Evolutionary conservation across 2,888 invertebrate genomes (phyloP).

Genomic region (Thelaira solivaga): DNA sequence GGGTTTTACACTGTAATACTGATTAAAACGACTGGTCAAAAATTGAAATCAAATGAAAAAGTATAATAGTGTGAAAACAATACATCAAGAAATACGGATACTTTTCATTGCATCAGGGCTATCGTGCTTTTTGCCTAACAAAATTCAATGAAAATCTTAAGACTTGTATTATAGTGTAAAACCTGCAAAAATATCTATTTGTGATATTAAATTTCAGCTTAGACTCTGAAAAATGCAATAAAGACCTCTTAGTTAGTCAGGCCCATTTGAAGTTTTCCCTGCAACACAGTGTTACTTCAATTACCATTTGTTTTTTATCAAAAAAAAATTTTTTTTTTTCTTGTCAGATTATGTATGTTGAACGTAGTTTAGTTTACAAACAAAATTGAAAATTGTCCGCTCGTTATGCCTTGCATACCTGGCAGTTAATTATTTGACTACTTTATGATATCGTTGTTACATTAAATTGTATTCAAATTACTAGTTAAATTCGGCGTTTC

Average conservation of each 20-base stretch:
- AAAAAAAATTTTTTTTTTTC: not conserved
- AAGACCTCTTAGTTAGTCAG: not conserved
- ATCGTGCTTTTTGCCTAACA: too few relatives aligned
- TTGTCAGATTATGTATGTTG: not conserved
- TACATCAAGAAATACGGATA: too few relatives aligned
- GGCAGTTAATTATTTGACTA: not conserved
- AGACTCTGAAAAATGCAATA: not conserved
- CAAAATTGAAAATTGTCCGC: not conserved
- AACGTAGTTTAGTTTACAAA: not conserved
- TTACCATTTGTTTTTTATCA: conserved; percentile 6
- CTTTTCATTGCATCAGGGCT: too few relatives aligned
- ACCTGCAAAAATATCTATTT: too few relatives aligned
- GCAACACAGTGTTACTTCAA: not conserved
- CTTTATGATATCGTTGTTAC: not conserved
- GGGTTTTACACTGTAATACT: too few relatives aligned
- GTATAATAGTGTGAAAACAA: too few relatives aligned
- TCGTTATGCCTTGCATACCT: not conserved
- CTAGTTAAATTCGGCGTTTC: not conserved
- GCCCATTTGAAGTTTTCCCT: not conserved
- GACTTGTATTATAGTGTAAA: too few relatives aligned
- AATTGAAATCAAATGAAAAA: too few relatives aligned
- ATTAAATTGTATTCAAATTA: not conserved
- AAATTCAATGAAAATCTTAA: too few relatives aligned
- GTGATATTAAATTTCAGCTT: too few relatives aligned
- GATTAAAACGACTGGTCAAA: too few relatives aligned